phyloP scores from a whole-genome alignment of 2,113 vertebrate species.

The Cranoglanis bouderius region DNA sequence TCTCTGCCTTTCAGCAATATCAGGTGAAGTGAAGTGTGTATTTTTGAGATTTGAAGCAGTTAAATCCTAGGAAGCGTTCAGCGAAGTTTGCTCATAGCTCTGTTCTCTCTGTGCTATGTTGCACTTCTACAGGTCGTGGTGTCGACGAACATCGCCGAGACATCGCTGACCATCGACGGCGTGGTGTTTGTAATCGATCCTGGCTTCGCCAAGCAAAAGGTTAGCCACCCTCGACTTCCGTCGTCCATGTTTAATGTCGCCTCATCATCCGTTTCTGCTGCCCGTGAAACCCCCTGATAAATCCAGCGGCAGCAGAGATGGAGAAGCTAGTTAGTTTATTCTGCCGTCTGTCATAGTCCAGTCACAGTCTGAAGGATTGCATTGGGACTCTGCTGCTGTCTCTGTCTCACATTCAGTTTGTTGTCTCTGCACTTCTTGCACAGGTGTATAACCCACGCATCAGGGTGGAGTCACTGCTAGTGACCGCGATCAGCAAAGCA shows the following conservation, averaged over 20 bases:
- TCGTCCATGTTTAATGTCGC: conserved; percentile 59
- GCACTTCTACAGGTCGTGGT: conserved; percentile 84
- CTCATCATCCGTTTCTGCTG: conserved; percentile 68
- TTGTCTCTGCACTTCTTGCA: conserved; percentile 20
- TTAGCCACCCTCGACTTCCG: conserved; percentile 61
- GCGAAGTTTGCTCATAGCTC: not conserved
- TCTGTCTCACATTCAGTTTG: not conserved
- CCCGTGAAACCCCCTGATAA: conserved; percentile 73
- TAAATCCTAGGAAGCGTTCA: not conserved
- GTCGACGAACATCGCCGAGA: conserved; percentile 97
- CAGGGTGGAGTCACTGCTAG: conserved; percentile 93
- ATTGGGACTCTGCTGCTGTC: conserved; percentile 30
- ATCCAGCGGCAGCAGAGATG: conserved; percentile 65
- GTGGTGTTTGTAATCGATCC: conserved; percentile 99
- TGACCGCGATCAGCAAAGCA: conserved; percentile 98
- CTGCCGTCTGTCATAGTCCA: conserved; percentile 66
- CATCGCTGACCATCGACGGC: conserved; percentile 94
- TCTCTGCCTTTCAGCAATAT: not conserved
- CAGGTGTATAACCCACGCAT: conserved; percentile 99
- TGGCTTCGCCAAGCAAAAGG: conserved; percentile 98
- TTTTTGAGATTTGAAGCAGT: not conserved
- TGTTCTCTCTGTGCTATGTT: conserved; percentile 38
- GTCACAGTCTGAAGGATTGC: conserved; percentile 57
- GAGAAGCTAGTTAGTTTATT: conserved; percentile 72
- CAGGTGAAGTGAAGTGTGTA: conserved; percentile 1